Base-by-base conservation (phyloP, 1,140 invertebrate genomes). In the Brachionus rotundiformis region DNA sequence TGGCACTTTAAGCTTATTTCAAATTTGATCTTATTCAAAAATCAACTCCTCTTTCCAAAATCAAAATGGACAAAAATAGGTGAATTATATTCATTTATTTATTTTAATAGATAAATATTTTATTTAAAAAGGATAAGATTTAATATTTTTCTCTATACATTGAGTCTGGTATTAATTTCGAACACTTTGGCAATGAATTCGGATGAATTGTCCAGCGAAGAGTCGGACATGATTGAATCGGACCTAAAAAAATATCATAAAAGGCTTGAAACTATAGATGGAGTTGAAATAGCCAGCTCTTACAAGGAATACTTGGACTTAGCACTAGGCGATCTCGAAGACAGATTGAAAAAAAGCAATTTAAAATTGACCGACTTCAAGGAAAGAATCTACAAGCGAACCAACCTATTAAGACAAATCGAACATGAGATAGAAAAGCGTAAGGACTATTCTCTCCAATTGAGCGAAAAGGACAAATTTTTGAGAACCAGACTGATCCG, bases 181-280 rank as follows among this genome's bases (percentile, higher is more conserved):
- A 19, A 16, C 23, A 19, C 23, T 8, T 25, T 19, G 16, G 47
- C 47, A 4, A 54, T 29, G 61, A 27, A 68, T 5, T 36, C 29
- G 3, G 63, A 36, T 6, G 63, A 68, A 8, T 16, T 68, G 11
- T 73, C 41, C 7, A 44, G 41, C 11, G 68, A 73, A 8, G 68
- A 73, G 11, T 25, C 68, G 0, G 68, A 73, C 16, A 1, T 25
- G 19, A 19, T 36, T 41, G 11, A 16, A 0, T 59, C 47, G 6
- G 76, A 54, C 11, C 13, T 79, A 13, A 79, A 79, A 63, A 36
- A 79, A 59, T 79, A 59, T 29, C 29, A 63, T 7, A 54, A 79
- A 79, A 36, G 59, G 25, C 76, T 79, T 16, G 76, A 79, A 41
- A 79, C 76, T 11, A 63, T 79, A 13, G 76, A 79, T 54, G 76